phyloP scores from a whole-genome alignment of 2,113 vertebrate species.

The Anarrhichthys ocellatus region DNA sequence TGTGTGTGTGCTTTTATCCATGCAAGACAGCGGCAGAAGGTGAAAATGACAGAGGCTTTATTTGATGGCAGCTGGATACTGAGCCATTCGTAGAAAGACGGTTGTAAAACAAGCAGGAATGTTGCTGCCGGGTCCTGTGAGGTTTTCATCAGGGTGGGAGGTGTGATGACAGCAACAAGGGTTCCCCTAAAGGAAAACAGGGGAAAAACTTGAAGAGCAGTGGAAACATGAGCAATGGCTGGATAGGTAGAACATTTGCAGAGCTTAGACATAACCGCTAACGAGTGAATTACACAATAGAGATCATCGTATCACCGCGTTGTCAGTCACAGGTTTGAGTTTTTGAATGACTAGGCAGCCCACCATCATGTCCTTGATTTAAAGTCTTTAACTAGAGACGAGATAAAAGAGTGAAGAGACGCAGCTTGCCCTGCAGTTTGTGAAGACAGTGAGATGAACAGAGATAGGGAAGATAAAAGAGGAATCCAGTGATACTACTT shows the following conservation, averaged over 20 bases:
- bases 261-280: background rate
- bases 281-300: background rate
- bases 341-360: background rate
- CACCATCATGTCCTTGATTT: conserved; percentile 7
- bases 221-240: conserved; percentile 9
- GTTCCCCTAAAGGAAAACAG: conserved; percentile 42
- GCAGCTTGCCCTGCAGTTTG: background rate
- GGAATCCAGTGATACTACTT: conserved; percentile 17
- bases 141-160: conserved; percentile 64
- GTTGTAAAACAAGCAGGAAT: conserved; percentile 74
- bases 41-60: conserved; percentile 59
- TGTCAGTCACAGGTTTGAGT: background rate
- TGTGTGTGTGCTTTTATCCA: background rate
- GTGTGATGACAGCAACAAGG: conserved; percentile 48
- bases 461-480: conserved; percentile 53
- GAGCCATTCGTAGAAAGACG: conserved; percentile 60
- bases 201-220: background rate
- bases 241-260: background rate
- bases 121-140: conserved; percentile 64
- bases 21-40: conserved; percentile 3
- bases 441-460: conserved; percentile 19
- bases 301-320: background rate
- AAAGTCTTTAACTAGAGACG: background rate
- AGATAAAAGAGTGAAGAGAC: conserved; percentile 5
- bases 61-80: conserved; percentile 63